Percentiles rank a stretch among this genome's conserved stretches.
phyloP scores from a whole-genome alignment of 2,113 vertebrate species.

The Eudyptes chrysolophus region DNA sequence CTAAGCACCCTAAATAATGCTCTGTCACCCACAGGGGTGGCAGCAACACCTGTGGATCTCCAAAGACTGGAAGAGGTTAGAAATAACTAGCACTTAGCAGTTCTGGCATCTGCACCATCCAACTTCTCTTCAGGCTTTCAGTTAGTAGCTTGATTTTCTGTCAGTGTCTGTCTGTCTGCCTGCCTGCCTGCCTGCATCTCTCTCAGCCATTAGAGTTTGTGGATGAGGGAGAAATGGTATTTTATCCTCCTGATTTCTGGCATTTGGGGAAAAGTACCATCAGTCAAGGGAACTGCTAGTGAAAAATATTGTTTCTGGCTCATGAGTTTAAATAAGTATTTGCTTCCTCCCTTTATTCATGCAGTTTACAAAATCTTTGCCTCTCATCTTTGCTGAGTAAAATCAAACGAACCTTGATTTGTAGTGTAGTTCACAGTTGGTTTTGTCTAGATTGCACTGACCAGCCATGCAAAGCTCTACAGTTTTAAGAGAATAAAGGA shows the following conservation, averaged over 20 bases:
- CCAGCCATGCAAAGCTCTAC: background rate
- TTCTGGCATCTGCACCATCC: background rate
- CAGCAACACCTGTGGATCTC: background rate
- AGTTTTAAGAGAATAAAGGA: background rate
- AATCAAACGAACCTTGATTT: background rate
- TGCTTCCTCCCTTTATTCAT: background rate
- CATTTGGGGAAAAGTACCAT: background rate
- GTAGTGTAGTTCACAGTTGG: background rate
- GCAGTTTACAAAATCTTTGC: background rate
- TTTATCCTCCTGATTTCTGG: background rate
- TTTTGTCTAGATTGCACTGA: background rate
- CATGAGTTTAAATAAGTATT: background rate
- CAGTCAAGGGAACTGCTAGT: background rate
- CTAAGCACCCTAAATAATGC: background rate
- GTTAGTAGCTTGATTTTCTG: background rate
- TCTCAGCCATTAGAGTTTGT: background rate
- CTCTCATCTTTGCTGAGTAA: background rate
- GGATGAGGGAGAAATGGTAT: background rate
- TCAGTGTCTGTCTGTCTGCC: background rate
- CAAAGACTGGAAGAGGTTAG: background rate
- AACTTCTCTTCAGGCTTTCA: background rate
- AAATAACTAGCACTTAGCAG: background rate
- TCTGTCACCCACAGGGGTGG: background rate
- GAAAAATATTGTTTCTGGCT: background rate
- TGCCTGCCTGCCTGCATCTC: background rate